Base-by-base conservation (phyloP, 2,888 invertebrate genomes). In the Leucoma salicis region DNA sequence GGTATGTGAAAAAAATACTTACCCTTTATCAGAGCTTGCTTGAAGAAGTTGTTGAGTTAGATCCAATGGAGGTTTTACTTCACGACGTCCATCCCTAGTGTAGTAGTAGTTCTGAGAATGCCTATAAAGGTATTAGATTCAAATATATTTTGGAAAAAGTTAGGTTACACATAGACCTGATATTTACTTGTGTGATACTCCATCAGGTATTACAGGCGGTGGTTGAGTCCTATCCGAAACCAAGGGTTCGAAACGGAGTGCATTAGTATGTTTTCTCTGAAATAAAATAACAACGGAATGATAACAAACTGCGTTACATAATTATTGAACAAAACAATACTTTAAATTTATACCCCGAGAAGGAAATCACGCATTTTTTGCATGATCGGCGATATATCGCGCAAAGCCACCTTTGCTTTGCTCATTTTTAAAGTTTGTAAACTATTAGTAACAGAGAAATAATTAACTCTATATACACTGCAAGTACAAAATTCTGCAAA, bases 101-200 rank as follows among this genome's bases (percentile, higher is more conserved):
- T 90, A 95, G 70, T 99, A 98, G 76, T 97, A 97, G 79, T 98
- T 97, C 33, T 92, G 92, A 10, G 94, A 92, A 46, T 96, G 89
- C 66, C 93, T 91, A 57, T 1, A 74, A 78, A 35, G 12, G 13
- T n/a, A 24, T 6, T 27, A 27, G 5, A 29, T 13, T 29, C 14
- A 13, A 14, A 13, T 1, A 8, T 29, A 3, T n/a, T 31, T 31
- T 15, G 10, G 5, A 3, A 31, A 14, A 29, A 6, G 11, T 15
- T 12, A 31, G 2, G 8, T 28, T 28, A 15, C 3, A 31, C 31
- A 3, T n/a, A 15, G n/a, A 27, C 6, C 1, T 31, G 4, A 14
- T 29, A 29, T 29, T 29, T 71, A 84, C 74, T 91, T 92, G 79
- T 96, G 95, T 18, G 94, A 90, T 1, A 95, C 94, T 7, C 97